Conservation (phyloP, 2,113 vertebrate genomes). For the Cochlearius cochlearius region DNA sequence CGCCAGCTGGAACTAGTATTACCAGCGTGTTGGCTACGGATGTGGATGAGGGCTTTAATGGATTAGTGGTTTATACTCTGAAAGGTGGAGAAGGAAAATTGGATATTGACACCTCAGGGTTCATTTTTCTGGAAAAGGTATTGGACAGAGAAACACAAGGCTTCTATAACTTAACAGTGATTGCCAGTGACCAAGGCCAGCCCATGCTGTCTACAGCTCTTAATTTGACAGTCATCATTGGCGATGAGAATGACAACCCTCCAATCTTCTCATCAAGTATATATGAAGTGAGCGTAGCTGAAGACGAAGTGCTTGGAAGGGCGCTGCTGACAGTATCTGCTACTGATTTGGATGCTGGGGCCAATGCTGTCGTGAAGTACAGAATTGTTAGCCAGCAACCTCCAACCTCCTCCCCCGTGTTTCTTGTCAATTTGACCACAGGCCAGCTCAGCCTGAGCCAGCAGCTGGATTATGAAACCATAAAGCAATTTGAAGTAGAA, state of each 20-base stretch:
- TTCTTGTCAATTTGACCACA: conserved; percentile 48
- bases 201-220: conserved; percentile 45
- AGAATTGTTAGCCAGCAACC: conserved; percentile 61
- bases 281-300: conserved; percentile 50
- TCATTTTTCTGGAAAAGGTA: conserved; percentile 50
- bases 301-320: conserved; percentile 32
- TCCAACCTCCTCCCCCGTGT: not conserved
- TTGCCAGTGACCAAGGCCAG: conserved; percentile 77
- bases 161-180: conserved; percentile 65
- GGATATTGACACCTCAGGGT: conserved; percentile 62
- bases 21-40: conserved; percentile 45
- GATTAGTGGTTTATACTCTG: conserved; percentile 71
- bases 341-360: conserved; percentile 67
- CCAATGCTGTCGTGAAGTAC: conserved; percentile 64
- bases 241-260: conserved; percentile 73
- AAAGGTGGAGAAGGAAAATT: conserved; percentile 73
- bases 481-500: conserved; percentile 52
- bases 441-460: conserved; percentile 66
- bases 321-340: conserved; percentile 56
- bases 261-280: conserved; percentile 57
- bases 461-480: conserved; percentile 71
- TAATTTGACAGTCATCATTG: conserved; percentile 44
- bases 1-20: not conserved
- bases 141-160: conserved; percentile 74
- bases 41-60: conserved; percentile 72